phyloP scores from a whole-genome alignment of 1,140 invertebrate genomes.

The Listronotus oregonensis region DNA sequence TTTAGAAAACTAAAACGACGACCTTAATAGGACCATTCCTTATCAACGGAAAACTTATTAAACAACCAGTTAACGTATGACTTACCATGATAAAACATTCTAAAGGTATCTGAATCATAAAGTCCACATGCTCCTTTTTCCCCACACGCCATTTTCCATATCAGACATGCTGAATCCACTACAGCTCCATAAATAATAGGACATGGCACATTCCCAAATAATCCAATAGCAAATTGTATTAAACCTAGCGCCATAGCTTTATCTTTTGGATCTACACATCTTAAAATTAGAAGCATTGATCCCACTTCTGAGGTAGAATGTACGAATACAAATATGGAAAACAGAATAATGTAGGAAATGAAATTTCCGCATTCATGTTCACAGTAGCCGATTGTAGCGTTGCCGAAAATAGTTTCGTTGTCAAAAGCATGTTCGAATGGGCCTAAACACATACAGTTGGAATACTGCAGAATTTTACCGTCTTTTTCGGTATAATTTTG shows the following conservation, averaged over 20 bases:
- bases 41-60: neutral
- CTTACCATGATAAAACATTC: conserved; percentile 85
- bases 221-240: conserved; percentile 89
- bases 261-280: conserved; percentile 89
- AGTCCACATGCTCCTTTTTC: conserved; percentile 80
- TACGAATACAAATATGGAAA: conserved; percentile 87
- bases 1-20: too few relatives aligned
- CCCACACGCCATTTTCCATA: conserved; percentile 84
- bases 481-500: conserved; percentile 65
- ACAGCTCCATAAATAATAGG: conserved; percentile 91
- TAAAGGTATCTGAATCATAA: conserved; percentile 82
- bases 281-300: conserved; percentile 85
- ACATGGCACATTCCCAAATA: conserved; percentile 92
- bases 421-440: conserved; percentile 52
- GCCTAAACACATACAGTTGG: conserved; percentile 75
- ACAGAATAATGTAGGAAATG: conserved; percentile 81
- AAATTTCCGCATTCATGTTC: conserved; percentile 78
- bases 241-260: conserved; percentile 93
- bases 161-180: conserved; percentile 87
- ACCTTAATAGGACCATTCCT: neutral
- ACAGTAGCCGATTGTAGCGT: conserved; percentile 73
- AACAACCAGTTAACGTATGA: neutral
- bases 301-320: conserved; percentile 92
- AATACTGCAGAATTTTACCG: conserved; percentile 71
- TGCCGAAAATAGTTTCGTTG: conserved; percentile 45